Evolutionary conservation across 1,140 invertebrate genomes (phyloP).

Genomic region (Papilio dardanus): DNA sequence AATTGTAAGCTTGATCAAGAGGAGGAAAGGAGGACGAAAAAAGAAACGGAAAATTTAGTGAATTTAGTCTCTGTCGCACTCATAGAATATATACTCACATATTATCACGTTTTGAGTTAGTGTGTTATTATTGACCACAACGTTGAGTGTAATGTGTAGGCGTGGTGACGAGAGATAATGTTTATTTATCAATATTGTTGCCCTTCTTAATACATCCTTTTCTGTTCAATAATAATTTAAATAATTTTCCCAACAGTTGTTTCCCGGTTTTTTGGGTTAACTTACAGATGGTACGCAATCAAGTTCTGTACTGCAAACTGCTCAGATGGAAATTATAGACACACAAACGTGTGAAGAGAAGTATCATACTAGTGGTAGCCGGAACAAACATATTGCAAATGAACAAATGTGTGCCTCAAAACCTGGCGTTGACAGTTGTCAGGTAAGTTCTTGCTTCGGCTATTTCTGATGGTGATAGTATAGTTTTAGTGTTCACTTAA

Average conservation of each 20-base stretch:
- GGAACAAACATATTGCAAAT: not conserved
- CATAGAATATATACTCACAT: too few relatives aligned
- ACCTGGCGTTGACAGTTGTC: conserved; percentile 48
- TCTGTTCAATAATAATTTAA: not conserved
- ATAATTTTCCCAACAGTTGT: not conserved
- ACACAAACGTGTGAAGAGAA: conserved; percentile 35
- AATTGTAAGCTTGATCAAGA: too few relatives aligned
- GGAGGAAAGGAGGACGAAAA: too few relatives aligned
- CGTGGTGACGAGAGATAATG: too few relatives aligned
- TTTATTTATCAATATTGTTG: too few relatives aligned
- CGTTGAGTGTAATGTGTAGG: too few relatives aligned
- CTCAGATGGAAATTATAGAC: conserved; percentile 31
- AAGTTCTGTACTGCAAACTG: conserved; percentile 12
- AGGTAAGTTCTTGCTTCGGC: conserved; percentile 42
- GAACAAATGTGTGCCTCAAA: conserved; percentile 50
- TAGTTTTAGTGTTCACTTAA: conserved; percentile 25
- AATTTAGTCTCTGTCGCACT: not conserved
- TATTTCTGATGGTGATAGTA: conserved; percentile 25
- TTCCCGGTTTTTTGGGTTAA: not conserved
- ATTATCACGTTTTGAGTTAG: too few relatives aligned
- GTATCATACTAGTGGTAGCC: not conserved
- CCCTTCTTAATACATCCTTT: not conserved
- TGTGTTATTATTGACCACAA: too few relatives aligned
- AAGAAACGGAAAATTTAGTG: too few relatives aligned
- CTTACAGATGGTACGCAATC: not conserved